These are phyloP conservation scores for Tricholaema leucomelas DNA, from an alignment of 2,113 vertebrate genomes.

Conservation along the genomic window DNA sequence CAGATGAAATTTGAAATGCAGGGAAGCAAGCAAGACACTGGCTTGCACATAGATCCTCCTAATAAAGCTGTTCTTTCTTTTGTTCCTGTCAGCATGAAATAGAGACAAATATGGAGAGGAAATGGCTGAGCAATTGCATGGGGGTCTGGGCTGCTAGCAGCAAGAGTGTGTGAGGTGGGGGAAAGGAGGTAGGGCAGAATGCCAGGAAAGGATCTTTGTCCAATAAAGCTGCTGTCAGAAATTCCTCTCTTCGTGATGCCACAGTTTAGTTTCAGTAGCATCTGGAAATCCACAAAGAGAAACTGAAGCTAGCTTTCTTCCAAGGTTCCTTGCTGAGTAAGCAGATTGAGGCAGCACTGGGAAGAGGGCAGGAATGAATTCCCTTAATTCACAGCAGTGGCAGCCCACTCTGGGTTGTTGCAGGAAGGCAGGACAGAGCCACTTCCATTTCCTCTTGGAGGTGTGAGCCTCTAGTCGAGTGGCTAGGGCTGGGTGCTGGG, in stretches of 20 bases:
- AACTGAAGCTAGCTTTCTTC: not conserved
- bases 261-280: not conserved
- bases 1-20: not conserved
- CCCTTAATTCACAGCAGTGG: not conserved
- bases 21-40: not conserved
- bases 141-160: not conserved
- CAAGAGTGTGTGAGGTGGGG: not conserved
- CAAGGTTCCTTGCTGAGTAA: not conserved
- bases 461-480: not conserved
- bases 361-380: not conserved
- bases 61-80: constrained; percentile 14
- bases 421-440: not conserved
- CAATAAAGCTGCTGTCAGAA: not conserved
- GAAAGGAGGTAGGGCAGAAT: not conserved
- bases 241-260: not conserved
- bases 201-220: not conserved
- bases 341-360: not conserved
- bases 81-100: constrained; percentile 3
- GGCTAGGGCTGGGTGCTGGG: no score
- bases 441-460: not conserved
- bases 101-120: not conserved
- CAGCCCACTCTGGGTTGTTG: not conserved
- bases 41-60: not conserved
- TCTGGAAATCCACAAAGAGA: not conserved
- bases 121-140: not conserved